These are phyloP conservation scores for Pseudochirops cupreus DNA, from an alignment of 2,797 vertebrate genomes.

Conservation along the genomic window DNA sequence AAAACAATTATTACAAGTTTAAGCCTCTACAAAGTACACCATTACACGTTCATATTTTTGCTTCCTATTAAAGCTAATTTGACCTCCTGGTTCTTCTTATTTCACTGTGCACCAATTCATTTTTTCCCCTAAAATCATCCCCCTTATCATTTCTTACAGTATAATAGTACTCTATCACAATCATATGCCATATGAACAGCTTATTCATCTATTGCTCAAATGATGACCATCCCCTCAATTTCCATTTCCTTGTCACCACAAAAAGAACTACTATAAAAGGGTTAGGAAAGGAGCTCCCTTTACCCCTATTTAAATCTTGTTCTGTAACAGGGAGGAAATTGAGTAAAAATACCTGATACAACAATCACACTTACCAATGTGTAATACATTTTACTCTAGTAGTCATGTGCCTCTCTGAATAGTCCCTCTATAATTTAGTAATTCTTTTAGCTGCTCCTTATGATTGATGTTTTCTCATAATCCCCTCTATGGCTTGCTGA, in stretches of 20 bases:
- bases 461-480: background rate
- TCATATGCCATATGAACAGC: background rate
- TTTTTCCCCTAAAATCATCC: background rate
- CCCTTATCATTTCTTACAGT: background rate
- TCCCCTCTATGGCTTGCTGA: accelerated
- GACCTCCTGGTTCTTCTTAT: background rate
- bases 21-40: background rate
- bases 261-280: background rate
- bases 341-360: background rate
- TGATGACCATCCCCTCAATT: background rate
- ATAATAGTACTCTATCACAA: background rate
- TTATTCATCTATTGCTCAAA: background rate
- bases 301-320: background rate
- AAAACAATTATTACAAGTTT: background rate
- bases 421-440: accelerated
- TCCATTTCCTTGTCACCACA: background rate
- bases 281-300: background rate
- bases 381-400: background rate
- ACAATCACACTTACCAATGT: background rate
- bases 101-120: background rate
- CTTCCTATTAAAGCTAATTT: background rate
- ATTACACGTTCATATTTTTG: background rate
- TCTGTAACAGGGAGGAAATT: background rate
- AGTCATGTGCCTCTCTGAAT: background rate
- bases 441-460: accelerated